A percentile compares a stretch with the other conserved stretches of the same genome.
Evolutionary conservation across 2,797 vertebrate genomes (phyloP).

Genomic region (Typhlichthys subterraneus): DNA sequence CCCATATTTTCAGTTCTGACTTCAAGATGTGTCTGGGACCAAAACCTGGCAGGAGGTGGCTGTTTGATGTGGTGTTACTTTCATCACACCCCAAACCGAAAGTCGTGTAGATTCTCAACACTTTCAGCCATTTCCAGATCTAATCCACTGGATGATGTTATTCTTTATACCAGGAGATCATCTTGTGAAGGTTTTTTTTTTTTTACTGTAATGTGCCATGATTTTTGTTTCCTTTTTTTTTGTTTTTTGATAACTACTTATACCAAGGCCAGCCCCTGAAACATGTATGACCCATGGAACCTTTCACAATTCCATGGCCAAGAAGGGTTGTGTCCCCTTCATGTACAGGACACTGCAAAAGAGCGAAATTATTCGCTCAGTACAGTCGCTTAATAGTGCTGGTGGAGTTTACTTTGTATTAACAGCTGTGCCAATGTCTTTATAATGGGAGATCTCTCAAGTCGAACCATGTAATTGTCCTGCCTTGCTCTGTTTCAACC

Average conservation of each 20-base stretch:
- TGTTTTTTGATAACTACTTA: constrained; percentile 47
- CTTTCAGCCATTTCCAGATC: constrained; percentile 51
- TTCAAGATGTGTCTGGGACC: constrained; percentile 29
- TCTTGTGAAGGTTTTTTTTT: constrained; percentile 41
- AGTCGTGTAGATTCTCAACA: constrained; percentile 32
- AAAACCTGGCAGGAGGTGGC: constrained; percentile 32
- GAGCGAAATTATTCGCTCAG: constrained; percentile 58
- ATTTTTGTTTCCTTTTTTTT: constrained; percentile 37
- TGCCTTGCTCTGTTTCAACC: constrained; percentile 71
- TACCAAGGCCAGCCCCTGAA: constrained; percentile 7
- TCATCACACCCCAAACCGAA: constrained; percentile 12
- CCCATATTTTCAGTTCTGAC: constrained; percentile 45
- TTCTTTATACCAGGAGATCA: constrained; percentile 48
- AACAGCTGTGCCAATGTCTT: constrained; percentile 74
- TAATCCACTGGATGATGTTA: constrained; percentile 44
- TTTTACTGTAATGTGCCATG: constrained; percentile 17
- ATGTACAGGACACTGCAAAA: constrained; percentile 68
- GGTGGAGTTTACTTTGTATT: constrained; percentile 73
- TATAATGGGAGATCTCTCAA: constrained; percentile 61
- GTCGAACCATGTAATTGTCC: constrained; percentile 70
- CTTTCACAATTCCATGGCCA: constrained; percentile 39
- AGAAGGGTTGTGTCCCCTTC: constrained; percentile 48
- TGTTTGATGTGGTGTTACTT: constrained; percentile 29
- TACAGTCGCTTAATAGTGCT: constrained; percentile 67
- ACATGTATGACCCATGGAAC: constrained; percentile 17